phyloP scores from a whole-genome alignment of 2,797 vertebrate species.

The Coregonus ussuriensis region DNA sequence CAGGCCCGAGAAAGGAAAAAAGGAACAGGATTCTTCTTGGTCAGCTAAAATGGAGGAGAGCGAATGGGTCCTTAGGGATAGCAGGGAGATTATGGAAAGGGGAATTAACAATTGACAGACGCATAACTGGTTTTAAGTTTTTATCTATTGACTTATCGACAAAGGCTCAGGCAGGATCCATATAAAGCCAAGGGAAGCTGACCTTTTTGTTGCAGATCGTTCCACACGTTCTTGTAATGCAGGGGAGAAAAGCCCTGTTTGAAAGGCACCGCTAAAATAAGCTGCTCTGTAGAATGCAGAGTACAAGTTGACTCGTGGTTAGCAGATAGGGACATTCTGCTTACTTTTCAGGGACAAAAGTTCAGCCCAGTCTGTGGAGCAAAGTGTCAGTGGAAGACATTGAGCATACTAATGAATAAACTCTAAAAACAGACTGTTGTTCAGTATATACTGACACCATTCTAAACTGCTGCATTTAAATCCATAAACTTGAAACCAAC shows the following conservation, averaged over 20 bases:
- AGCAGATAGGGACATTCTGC: neutral
- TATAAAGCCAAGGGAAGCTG: slow-evolving; percentile 18
- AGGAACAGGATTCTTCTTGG: slow-evolving; percentile 38
- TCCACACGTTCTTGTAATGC: neutral
- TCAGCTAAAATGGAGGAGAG: slow-evolving; percentile 50
- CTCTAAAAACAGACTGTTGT: neutral
- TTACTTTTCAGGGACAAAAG: neutral
- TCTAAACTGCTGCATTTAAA: neutral
- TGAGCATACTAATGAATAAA: neutral
- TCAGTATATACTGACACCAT: neutral
- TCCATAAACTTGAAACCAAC: neutral
- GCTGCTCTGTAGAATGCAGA: neutral
- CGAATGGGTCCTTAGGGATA: slow-evolving; percentile 12
- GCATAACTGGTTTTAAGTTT: slow-evolving; percentile 50
- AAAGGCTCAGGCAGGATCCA: slow-evolving; percentile 32
- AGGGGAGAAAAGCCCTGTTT: neutral
- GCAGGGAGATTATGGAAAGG: slow-evolving; percentile 40
- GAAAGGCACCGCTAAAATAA: slow-evolving; percentile 1
- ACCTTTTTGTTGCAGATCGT: slow-evolving; percentile 25
- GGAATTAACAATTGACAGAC: slow-evolving; percentile 44
- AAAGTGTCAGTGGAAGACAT: neutral
- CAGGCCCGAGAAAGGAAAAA: slow-evolving; percentile 22
- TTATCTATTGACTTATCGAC: slow-evolving; percentile 55
- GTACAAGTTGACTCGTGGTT: neutral
- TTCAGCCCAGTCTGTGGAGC: neutral